phyloP scores from a whole-genome alignment of 23 tunicate species.

The Ciona savignyi region DNA sequence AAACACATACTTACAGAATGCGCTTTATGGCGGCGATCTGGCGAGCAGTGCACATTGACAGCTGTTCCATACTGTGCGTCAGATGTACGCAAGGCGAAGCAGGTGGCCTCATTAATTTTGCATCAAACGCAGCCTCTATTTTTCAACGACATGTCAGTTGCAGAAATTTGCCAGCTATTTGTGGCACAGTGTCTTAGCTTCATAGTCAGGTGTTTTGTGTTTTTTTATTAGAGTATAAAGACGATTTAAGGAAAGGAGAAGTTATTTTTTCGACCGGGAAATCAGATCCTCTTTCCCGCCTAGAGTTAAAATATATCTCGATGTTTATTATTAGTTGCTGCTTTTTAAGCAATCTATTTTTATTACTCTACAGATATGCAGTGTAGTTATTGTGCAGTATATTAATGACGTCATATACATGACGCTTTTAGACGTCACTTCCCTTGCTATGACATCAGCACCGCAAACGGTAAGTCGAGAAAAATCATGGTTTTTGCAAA shows the following conservation, averaged over 20 bases:
- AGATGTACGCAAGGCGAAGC: not conserved
- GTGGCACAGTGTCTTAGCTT: too few species aligned
- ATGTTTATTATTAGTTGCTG: too few species aligned
- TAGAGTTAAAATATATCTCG: too few species aligned
- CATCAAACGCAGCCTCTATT: not conserved
- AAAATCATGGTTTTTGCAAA: not conserved
- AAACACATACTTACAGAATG: not conserved
- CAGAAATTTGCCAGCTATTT: not conserved
- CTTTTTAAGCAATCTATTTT: too few species aligned
- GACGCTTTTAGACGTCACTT: slow-evolving; percentile 11
- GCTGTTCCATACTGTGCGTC: not conserved
- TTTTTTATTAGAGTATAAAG: not conserved
- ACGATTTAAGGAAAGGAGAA: not conserved
- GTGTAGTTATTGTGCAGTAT: not conserved
- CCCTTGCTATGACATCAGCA: slow-evolving; percentile 58
- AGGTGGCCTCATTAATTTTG: not conserved
- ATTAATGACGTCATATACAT: slow-evolving; percentile 20
- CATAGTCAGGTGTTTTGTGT: not conserved
- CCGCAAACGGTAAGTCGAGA: slow-evolving; percentile 20
- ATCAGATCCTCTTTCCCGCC: too few species aligned
- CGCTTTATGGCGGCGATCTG: not conserved
- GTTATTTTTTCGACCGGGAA: too few species aligned
- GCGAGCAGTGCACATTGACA: not conserved
- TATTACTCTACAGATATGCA: not conserved
- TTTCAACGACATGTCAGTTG: not conserved